Percentiles rank a stretch among this genome's conserved stretches.
These are phyloP conservation scores for Arvicanthis niloticus DNA, from an alignment of 2,113 vertebrate genomes.

Conservation along the genomic window DNA sequence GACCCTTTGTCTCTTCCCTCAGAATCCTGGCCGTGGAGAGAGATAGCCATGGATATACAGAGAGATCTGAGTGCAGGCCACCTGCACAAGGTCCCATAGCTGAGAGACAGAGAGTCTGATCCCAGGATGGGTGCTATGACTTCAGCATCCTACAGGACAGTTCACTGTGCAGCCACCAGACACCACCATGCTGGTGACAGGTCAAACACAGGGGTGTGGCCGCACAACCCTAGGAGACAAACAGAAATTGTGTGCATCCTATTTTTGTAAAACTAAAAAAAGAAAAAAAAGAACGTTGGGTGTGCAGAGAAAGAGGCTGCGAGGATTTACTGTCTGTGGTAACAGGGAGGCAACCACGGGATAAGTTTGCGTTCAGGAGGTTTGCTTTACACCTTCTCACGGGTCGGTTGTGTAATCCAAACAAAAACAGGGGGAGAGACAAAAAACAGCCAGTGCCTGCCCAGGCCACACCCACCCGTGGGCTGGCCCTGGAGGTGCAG, in stretches of 20 bases:
- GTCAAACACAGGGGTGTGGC: neutral
- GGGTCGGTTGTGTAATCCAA: neutral
- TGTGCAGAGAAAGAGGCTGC: neutral
- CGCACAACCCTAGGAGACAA: neutral
- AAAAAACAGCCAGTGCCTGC: neutral
- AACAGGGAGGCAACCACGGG: neutral
- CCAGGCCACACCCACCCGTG: neutral
- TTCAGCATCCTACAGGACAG: too few relatives aligned
- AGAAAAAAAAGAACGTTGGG: neutral
- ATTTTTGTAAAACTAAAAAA: slow-evolving; percentile 21
- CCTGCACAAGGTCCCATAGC: neutral
- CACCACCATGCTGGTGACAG: neutral
- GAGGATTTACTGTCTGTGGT: neutral
- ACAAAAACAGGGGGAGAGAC: neutral
- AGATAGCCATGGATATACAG: neutral
- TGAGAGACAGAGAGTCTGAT: neutral
- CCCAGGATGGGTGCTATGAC: neutral
- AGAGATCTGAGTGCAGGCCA: neutral
- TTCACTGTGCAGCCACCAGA: fast-evolving
- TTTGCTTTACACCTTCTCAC: neutral
- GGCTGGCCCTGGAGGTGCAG: neutral
- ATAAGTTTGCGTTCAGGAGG: neutral
- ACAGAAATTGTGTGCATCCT: neutral
- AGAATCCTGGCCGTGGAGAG: neutral
- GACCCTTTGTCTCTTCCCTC: neutral